Conservation (phyloP, 53 echinoderm and acorn worm species). For the Antedon mediterranea region DNA sequence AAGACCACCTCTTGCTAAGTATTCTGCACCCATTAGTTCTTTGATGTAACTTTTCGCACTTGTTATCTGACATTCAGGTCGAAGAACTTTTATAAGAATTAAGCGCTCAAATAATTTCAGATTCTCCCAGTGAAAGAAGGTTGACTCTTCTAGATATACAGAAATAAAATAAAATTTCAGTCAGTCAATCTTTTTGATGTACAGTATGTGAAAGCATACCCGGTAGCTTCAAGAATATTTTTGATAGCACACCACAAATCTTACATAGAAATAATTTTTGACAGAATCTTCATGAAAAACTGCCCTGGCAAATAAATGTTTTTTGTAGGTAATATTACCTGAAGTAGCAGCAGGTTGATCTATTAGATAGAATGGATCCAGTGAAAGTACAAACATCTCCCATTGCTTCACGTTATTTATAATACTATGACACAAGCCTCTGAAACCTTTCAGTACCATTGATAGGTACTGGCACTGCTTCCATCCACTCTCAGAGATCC, state of each 20-base stretch:
- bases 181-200: too few relatives aligned
- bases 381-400: constrained; percentile 45
- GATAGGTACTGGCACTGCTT: constrained; percentile 97
- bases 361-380: constrained; percentile 60
- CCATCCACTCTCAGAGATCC: constrained; percentile 90
- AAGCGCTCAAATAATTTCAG: constrained; percentile 67
- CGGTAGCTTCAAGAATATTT: too few relatives aligned
- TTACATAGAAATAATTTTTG: too few relatives aligned
- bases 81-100: constrained; percentile 57
- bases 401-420: constrained; percentile 69
- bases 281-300: too few relatives aligned
- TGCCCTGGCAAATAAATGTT: too few relatives aligned
- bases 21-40: constrained; percentile 69
- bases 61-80: constrained; percentile 59
- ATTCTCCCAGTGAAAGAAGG: constrained; percentile 70
- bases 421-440: constrained; percentile 76
- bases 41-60: constrained; percentile 60
- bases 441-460: constrained; percentile 47
- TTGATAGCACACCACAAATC: too few relatives aligned
- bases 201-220: too few relatives aligned
- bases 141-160: not conserved
- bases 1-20: constrained; percentile 73
- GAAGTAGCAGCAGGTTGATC: not conserved
- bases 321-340: too few relatives aligned
- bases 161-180: too few relatives aligned